A percentile compares a stretch with the other conserved stretches of the same genome.
phyloP scores from a whole-genome alignment of 2,797 vertebrate species.

The Pseudotriccus pelzelni region DNA sequence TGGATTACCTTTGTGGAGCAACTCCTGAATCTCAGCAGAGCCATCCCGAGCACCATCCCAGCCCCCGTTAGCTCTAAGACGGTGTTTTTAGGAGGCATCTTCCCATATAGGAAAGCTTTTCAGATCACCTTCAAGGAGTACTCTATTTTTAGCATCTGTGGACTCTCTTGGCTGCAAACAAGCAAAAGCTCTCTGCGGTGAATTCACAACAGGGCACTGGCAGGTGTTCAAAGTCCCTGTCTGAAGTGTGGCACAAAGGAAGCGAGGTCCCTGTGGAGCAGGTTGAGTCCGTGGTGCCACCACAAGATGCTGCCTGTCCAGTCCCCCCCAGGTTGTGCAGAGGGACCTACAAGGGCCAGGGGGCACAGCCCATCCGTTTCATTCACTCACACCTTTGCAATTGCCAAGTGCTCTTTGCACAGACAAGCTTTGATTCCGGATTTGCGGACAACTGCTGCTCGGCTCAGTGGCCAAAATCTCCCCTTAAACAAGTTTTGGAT shows the following conservation, averaged over 20 bases:
- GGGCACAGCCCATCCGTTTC: not conserved
- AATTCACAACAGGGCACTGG: not conserved
- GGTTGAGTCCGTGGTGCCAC: not conserved
- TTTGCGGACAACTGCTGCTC: not conserved
- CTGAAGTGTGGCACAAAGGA: not conserved
- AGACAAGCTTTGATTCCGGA: not conserved
- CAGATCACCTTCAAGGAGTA: constrained; percentile 6
- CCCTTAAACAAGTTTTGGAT: not conserved
- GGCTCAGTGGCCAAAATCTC: not conserved
- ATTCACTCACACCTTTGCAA: fast-evolving
- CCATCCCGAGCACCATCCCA: fast-evolving
- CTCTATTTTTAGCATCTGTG: constrained; percentile 8
- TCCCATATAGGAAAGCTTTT: not conserved
- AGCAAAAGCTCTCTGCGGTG: not conserved
- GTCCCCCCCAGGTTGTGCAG: not conserved
- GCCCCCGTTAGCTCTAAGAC: not conserved
- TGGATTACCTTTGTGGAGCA: fast-evolving
- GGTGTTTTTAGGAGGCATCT: not conserved
- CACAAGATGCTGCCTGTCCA: fast-evolving
- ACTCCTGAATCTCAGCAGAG: not conserved
- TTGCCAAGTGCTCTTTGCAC: not conserved
- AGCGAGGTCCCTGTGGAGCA: not conserved
- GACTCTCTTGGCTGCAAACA: constrained; percentile 11
- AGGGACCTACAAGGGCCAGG: not conserved
- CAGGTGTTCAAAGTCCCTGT: not conserved